A percentile compares a stretch with the other conserved stretches of the same genome.
phyloP scores from a whole-genome alignment of 1,140 invertebrate genomes.

The Diorhabda carinulata region DNA sequence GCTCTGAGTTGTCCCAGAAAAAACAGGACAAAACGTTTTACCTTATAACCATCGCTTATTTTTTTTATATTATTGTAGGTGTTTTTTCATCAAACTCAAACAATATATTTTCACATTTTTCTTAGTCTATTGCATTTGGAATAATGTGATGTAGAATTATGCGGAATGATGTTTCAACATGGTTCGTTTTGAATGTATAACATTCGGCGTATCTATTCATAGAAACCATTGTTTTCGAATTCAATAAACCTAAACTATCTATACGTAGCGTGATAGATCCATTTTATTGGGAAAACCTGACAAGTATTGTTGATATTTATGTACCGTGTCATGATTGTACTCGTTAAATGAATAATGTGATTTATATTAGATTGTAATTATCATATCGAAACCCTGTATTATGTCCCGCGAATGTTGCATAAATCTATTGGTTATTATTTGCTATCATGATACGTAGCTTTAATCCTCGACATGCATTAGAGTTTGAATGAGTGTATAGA shows the following conservation, averaged over 20 bases:
- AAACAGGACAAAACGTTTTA: too few relatives aligned
- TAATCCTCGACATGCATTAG: not conserved
- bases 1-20: too few relatives aligned
- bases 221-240: constrained; percentile 23
- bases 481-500: not conserved
- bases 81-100: too few relatives aligned
- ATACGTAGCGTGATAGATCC: not conserved
- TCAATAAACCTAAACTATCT: constrained; percentile 17
- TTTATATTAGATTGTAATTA: constrained; percentile 40
- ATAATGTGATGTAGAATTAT: too few relatives aligned
- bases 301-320: constrained; percentile 39
- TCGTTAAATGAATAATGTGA: constrained; percentile 37
- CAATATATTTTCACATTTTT: too few relatives aligned
- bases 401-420: constrained; percentile 21
- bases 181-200: not conserved
- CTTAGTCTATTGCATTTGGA: too few relatives aligned
- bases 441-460: constrained; percentile 23
- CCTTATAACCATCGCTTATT: too few relatives aligned
- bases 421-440: constrained; percentile 27
- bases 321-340: constrained; percentile 34
- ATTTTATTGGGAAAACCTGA: constrained; percentile 33
- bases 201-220: not conserved
- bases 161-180: too few relatives aligned
- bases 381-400: constrained; percentile 33
- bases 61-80: too few relatives aligned